Percentiles rank a stretch among this genome's conserved stretches.
phyloP scores from a whole-genome alignment of 1,140 invertebrate species.

The Drosophila pseudoananassae region DNA sequence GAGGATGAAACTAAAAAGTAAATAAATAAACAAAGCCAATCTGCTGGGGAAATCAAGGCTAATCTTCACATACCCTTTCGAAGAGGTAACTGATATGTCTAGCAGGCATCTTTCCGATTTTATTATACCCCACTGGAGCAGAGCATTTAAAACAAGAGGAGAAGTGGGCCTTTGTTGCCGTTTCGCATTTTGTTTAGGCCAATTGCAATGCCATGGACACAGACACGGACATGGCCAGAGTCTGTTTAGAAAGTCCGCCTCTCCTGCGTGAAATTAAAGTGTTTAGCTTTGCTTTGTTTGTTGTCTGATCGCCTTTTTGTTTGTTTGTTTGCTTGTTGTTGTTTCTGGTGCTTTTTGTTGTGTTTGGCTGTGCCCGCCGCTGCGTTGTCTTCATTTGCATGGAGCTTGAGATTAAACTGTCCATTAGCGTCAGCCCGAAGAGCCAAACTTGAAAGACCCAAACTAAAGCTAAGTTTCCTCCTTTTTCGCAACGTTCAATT shows the following conservation, averaged over 20 bases:
- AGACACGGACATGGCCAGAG: constrained; percentile 41
- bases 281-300: constrained; percentile 60
- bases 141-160: constrained; percentile 26
- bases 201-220: constrained; percentile 52
- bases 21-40: neutral
- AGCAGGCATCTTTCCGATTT: neutral
- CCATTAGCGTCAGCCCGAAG: constrained; percentile 75
- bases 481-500: constrained; percentile 62
- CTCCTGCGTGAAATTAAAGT: constrained; percentile 81
- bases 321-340: constrained; percentile 25
- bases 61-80: neutral
- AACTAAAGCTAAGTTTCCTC: constrained; percentile 43
- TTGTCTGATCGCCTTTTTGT: constrained; percentile 40
- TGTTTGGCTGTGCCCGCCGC: constrained; percentile 14
- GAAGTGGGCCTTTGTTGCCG: constrained; percentile 33
- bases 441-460: constrained; percentile 36
- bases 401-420: constrained; percentile 73
- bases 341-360: constrained; percentile 12
- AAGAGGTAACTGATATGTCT: neutral
- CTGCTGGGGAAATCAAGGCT: constrained; percentile 1
- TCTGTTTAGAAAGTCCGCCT: constrained; percentile 71
- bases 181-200: constrained; percentile 35
- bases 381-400: constrained; percentile 75
- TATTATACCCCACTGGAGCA: constrained; percentile 1
- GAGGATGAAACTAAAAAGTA: constrained; percentile 29